Evolutionary conservation across 2,888 invertebrate species (phyloP).

Genomic region (Brenthis daphne): DNA sequence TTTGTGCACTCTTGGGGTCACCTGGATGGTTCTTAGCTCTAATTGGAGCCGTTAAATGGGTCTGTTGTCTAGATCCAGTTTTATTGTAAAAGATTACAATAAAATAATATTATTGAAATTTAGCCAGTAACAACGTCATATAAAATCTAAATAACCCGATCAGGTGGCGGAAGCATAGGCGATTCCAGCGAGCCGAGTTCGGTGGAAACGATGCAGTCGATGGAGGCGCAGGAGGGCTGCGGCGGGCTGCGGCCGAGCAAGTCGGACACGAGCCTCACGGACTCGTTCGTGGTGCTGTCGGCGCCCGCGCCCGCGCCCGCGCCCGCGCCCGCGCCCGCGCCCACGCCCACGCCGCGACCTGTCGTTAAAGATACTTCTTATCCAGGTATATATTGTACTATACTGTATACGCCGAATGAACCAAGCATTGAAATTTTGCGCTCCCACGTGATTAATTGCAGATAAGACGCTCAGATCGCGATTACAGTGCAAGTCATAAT

Average conservation of each 20-base stretch:
- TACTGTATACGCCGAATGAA: too few species aligned
- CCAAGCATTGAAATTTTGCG: too few species aligned
- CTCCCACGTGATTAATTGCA: too few species aligned
- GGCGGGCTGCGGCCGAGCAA: constrained; percentile 89
- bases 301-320: constrained; percentile 66
- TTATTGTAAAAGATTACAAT: too few species aligned
- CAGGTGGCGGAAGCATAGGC: constrained; percentile 83
- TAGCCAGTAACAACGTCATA: background rate
- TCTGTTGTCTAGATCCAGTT: background rate
- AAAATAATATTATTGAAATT: background rate
- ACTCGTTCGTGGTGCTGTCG: constrained; percentile 92
- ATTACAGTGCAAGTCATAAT: too few species aligned
- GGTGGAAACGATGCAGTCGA: constrained; percentile 46
- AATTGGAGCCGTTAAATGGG: background rate
- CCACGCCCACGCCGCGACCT: constrained; percentile 39
- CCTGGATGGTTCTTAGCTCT: background rate
- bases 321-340: constrained; percentile 47
- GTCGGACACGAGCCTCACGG: constrained; percentile 94
- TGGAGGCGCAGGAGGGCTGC: constrained; percentile 52
- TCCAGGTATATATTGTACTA: constrained; percentile 24
- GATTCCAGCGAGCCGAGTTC: constrained; percentile 71
- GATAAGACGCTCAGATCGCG: too few species aligned
- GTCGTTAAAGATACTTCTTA: constrained; percentile 31
- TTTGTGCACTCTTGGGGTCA: background rate
- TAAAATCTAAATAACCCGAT: background rate